Percentiles rank a stretch among this genome's conserved stretches.
These are phyloP conservation scores for Triplophysa yarkandensis DNA, from an alignment of 2,797 vertebrate genomes.

Conservation along the genomic window DNA sequence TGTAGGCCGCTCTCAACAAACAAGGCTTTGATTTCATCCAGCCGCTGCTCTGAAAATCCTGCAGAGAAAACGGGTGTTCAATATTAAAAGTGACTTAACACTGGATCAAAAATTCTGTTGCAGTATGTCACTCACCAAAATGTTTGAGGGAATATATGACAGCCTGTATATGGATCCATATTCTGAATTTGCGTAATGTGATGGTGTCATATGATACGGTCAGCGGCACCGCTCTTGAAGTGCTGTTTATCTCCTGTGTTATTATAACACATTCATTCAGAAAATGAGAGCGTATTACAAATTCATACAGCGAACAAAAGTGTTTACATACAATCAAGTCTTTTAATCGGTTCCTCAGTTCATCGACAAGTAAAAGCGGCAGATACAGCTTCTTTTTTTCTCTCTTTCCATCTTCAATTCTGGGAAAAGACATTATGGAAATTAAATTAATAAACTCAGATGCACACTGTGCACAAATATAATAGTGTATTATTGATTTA, in stretches of 20 bases:
- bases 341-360: slow-evolving; percentile 90
- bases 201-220: slow-evolving; percentile 90
- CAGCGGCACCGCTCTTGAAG: slow-evolving; percentile 84
- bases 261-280: neutral
- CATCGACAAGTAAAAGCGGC: slow-evolving; percentile 93
- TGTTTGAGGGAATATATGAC: slow-evolving; percentile 90
- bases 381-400: slow-evolving; percentile 89
- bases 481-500: no score
- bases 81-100: neutral
- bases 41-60: slow-evolving; percentile 95
- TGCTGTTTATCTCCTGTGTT: slow-evolving; percentile 85
- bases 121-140: slow-evolving; percentile 80
- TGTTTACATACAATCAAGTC: slow-evolving; percentile 86
- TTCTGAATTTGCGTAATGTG: slow-evolving; percentile 87
- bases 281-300: slow-evolving; percentile 17
- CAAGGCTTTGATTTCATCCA: slow-evolving; percentile 94
- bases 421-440: slow-evolving; percentile 56
- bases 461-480: neutral
- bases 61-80: slow-evolving; percentile 25
- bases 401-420: slow-evolving; percentile 85
- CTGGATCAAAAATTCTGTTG: neutral
- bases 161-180: slow-evolving; percentile 96
- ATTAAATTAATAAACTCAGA: neutral
- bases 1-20: slow-evolving; percentile 92
- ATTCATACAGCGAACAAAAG: neutral